Evolutionary conservation across 1,140 invertebrate species (phyloP), one percentile per base, ranked within the genome.

Genomic region (Cyclargus thomasi): DNA sequence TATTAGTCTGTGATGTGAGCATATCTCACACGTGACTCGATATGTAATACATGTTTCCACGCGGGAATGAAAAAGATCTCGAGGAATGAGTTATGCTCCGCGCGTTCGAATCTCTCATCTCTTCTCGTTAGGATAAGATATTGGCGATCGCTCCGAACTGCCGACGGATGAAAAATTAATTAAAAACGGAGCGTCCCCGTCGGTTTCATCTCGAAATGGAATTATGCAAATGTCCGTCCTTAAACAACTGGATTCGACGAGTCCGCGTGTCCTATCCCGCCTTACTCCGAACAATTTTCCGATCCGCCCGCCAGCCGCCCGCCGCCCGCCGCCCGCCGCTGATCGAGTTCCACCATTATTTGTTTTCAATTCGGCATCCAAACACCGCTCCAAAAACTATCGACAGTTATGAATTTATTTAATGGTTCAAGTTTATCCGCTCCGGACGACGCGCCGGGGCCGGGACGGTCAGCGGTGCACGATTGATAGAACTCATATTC

Each of bases 351-450:
- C 18, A 20, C 55, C 55, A 59, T 59, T 59, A 59, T 59, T 59
- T 59, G 55, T 59, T 59, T 59, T 59, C 55, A 59, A 59, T 59
- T 59, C 17, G 20, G 20, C 18, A 20, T 59, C 10, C 55, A 18
- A 59, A 59, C 20, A 20, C 55, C 55, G 20, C 55, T 59, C 5
- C 18, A 59, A 59, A 59, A 59, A 59, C 55, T 59, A 59, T 59
- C 20, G 55, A 59, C 55, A 59, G 55, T 59, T 59, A 59, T 59
- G 55, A 59, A 59, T 59, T 59, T 59, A 59, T 59, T 20, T 59
- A 59, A 59, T 21, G 20, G 17, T 59, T 20, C 20, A 11, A 59
- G 55, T 59, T 59, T 29, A 29, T 4, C 29, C 29, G 5, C 29
- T 6, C 29, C 29, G 10, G 55, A 11, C 55, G 55, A 7, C 55